Evolutionary conservation across 2,113 vertebrate species (phyloP), one percentile per base, ranked within the genome.

Genomic region (Crotalus horridus): DNA sequence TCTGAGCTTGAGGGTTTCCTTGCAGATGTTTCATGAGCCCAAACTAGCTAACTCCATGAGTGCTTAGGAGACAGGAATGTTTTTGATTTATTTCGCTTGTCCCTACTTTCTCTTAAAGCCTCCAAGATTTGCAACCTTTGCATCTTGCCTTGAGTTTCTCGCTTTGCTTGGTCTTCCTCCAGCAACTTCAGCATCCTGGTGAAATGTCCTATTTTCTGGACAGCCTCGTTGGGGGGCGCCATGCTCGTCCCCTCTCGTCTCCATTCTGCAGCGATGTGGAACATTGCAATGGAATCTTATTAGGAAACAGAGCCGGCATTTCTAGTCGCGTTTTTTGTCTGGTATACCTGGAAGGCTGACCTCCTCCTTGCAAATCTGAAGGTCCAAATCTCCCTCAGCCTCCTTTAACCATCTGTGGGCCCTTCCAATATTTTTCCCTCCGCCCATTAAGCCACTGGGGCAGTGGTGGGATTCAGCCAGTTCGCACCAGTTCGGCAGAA

Each of bases 161-260:
- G 20, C 29, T 6, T 4, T 3, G 26, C 92, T 87, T 39, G 6
- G 15, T 33, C 23, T 95, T 96, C 17, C 99, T 98, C 98, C 20
- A 98, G 95, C 85, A 99, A 97, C 95, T 97, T 96, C 93, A 99
- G 92, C 0, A 98, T 95, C 33, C 96, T 95, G 0, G 94, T 97
- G 91, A 98, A 99, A 94, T 96, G 97, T 0, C 94, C 98, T 0
- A 74, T 97, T 97, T 96, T 98, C 95, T 92, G 96, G 89, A 94
- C 0, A 0, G 91, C 64, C 95, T 96, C 87, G 11, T 90, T 96
- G 3, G 90, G 85, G 0, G 90, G 95, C 0, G 69, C 3, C 92
- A 91, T 5, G 39, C 89, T 95, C 1, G 1, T 91, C 0, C 89
- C 89, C 2, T 3, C 15, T 81, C 95, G 94, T 11, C 97, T 96